Evolutionary conservation across 2,888 invertebrate genomes (phyloP), one percentile per base, ranked within the genome.

Genomic region (Cosmorhoe ocellata): DNA sequence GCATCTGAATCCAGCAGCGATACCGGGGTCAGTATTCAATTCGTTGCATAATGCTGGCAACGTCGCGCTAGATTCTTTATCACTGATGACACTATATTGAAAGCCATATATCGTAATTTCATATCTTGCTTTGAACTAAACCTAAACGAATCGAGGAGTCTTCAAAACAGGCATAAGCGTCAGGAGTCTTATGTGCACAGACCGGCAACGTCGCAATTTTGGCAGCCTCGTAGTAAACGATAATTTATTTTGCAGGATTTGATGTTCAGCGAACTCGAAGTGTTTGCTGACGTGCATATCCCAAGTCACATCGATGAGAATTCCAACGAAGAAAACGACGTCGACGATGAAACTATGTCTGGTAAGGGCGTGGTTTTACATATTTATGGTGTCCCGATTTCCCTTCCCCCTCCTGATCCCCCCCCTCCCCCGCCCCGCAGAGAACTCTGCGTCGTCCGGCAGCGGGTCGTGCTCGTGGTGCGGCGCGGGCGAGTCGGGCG

Each of bases 301-400:
- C 76, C 78, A 1, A 85, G 88, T 54, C 90, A 91, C 52, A 84
- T 91, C n/a, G 94, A 93, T 59, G 93, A 93, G 32, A 93, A 93
- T 76, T 94, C 93, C 2, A 94, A 93, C 66, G 96, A 96, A 72
- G 97, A 97, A 76, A 97, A 96, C 72, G 96, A 96, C 71, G 94
- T 96, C 0, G 96, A 97, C 73, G 94, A 96, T 61, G 96, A 96
- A 81, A 95, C 95, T 2, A 95, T 96, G 92, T 94, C 95, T 61
- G 95, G 95, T 92, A 90, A 90, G n/a, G n/a, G n/a, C n/a, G n/a
- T n/a, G n/a, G 72, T 81, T 40, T 24, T 24, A 1, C 24, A 24
- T 18, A 18, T 3, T n/a, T 18, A 18, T 18, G 18, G 4, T 18
- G 18, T 12, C 9, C 32, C 13, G 8, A 32, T 1, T 22, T 28